Conservation (phyloP, 2,113 vertebrate genomes). For the Rallus limicola region DNA sequence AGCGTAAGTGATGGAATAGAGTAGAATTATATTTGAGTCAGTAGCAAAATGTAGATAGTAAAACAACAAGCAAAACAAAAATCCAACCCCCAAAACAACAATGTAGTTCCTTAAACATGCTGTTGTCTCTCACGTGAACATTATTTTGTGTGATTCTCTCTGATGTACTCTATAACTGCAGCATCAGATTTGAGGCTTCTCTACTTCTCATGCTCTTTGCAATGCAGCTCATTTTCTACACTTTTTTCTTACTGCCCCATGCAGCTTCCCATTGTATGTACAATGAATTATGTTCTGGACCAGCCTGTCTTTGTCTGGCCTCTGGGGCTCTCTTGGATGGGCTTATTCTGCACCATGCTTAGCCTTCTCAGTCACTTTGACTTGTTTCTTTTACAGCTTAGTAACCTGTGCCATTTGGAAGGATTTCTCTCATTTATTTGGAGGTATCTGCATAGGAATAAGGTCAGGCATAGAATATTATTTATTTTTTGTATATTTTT, state of each 20-base stretch:
- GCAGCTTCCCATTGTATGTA: neutral
- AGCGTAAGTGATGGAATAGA: neutral
- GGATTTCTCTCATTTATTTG: neutral
- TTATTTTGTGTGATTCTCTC: neutral
- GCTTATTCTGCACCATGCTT: neutral
- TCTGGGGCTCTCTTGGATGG: neutral
- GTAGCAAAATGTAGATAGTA: neutral
- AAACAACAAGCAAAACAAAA: neutral
- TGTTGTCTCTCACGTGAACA: neutral
- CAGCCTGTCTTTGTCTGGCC: neutral
- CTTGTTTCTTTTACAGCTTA: neutral
- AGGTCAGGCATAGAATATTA: neutral
- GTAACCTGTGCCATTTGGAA: neutral
- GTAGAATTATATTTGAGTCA: neutral
- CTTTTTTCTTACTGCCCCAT: neutral
- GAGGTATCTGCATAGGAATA: neutral
- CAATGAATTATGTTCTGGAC: neutral
- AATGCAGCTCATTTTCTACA: neutral
- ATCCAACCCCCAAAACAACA: fast-evolving
- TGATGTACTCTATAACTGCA: neutral
- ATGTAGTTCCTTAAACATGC: neutral
- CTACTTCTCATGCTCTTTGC: neutral
- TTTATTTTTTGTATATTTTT: neutral
- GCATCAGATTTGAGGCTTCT: neutral
- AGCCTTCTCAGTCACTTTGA: neutral